Evolutionary conservation across 2,113 vertebrate species (phyloP).

Genomic region (Onychostruthus taczanowskii): DNA sequence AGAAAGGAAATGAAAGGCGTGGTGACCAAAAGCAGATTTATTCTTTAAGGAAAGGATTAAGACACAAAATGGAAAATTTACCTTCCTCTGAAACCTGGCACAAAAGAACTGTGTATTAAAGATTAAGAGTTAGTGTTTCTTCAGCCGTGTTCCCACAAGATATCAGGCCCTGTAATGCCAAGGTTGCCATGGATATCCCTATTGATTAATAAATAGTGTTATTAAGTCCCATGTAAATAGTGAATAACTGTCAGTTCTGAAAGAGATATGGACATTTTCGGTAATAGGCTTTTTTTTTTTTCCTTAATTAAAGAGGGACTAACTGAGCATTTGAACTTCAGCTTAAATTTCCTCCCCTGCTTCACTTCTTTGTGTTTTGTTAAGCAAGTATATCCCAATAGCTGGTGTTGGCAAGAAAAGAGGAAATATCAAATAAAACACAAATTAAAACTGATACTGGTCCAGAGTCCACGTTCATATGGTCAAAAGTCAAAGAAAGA

Average conservation of each 20-base stretch:
- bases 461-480: background rate
- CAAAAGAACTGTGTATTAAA: background rate
- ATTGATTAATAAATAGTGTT: constrained; percentile 7
- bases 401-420: background rate
- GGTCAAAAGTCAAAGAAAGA: background rate
- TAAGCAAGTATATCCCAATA: background rate
- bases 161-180: background rate
- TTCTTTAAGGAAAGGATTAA: background rate
- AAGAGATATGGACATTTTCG: background rate
- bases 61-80: background rate
- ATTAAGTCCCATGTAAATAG: constrained; percentile 15
- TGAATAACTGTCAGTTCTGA: constrained; percentile 23
- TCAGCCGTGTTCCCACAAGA: background rate
- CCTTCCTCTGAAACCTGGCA: background rate
- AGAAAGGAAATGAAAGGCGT: background rate
- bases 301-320: background rate
- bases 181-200: constrained; percentile 44
- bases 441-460: background rate
- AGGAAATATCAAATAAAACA: background rate
- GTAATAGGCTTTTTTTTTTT: background rate
- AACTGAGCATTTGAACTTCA: background rate
- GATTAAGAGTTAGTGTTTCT: background rate
- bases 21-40: background rate
- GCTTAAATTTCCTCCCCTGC: background rate
- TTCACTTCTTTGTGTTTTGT: background rate